Evolutionary conservation across 92 coral and sea anemone genomes (phyloP), one percentile per base, ranked within the genome.

Genomic region (Metridium senile): DNA sequence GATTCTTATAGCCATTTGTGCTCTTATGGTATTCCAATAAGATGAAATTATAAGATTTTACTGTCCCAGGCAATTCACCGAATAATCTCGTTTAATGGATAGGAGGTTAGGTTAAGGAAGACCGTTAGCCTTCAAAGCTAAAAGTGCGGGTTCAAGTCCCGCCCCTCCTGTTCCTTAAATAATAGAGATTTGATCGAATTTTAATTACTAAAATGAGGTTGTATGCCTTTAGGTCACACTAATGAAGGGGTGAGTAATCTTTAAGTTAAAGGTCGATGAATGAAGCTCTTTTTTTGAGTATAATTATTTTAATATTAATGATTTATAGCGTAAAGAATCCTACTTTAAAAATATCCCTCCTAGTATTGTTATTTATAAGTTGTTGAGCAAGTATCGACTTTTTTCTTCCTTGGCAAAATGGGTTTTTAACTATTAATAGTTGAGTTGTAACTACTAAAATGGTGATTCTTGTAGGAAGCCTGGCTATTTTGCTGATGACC

Each of bases 41-140:
- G 23, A 54, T 54, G 61, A 54, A 54, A 54, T 22, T 54, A 17
- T 39, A 39, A 39, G 49, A 39, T 39, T 39, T 39, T 39, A 39
- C 49, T 39, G 49, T 39, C 49, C 13, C 49, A 39, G 49, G 49
- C 49, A 39, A 39, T 39, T 39, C 49, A 39, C 49, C 49, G 49
- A 39, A 39, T 39, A 39, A 39, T 39, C 49, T 39, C 49, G 49
- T 54, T 54, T 28, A 28, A 28, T 19, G 71, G 43, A 66, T 43
- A 85, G 89, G 89, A 81, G 89, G 89, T 74, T 80, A 85, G 89
- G 93, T 88, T 88, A 88, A 88, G 78, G 89, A 75, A 88, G 89
- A 85, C 93, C 84, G 78, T 88, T 88, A 83, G 89, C 89, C 89
- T 84, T 88, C 93, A 84, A 88, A 88, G 89, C 89, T 84, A 84